phyloP scores from a whole-genome alignment of 1,140 invertebrate species.

The Babylonia areolata region DNA sequence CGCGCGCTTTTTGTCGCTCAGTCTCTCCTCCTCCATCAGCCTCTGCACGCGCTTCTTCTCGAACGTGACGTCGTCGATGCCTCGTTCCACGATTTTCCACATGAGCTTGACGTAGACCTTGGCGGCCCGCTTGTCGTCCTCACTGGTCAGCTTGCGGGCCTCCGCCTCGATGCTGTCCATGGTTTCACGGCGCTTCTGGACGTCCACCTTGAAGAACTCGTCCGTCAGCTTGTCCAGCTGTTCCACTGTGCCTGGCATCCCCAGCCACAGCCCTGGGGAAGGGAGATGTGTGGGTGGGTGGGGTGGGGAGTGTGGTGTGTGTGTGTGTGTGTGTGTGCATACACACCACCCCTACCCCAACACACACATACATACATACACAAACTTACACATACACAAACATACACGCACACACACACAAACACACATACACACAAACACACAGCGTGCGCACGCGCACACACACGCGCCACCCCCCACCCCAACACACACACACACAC shows the following conservation, averaged over 20 bases:
- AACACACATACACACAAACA: no score
- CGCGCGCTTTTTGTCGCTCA: background rate
- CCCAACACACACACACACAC: no score
- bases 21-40: background rate
- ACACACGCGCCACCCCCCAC: no score
- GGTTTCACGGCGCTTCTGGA: background rate
- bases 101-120: background rate
- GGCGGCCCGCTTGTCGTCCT: background rate
- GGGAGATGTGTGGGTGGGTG: no score
- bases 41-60: background rate
- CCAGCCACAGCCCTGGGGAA: background rate
- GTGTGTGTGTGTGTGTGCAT: no score
- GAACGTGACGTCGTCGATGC: background rate
- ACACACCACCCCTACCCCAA: no score
- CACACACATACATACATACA: no score
- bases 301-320: no score
- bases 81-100: background rate
- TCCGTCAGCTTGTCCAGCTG: background rate
- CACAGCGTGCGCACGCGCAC: no score
- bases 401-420: no score
- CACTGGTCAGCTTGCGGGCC: background rate
- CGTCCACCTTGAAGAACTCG: conserved; percentile 1
- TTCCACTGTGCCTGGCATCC: background rate
- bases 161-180: background rate
- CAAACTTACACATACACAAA: no score